Conservation (phyloP, 2,888 invertebrate genomes). For the Suillia variegata region DNA sequence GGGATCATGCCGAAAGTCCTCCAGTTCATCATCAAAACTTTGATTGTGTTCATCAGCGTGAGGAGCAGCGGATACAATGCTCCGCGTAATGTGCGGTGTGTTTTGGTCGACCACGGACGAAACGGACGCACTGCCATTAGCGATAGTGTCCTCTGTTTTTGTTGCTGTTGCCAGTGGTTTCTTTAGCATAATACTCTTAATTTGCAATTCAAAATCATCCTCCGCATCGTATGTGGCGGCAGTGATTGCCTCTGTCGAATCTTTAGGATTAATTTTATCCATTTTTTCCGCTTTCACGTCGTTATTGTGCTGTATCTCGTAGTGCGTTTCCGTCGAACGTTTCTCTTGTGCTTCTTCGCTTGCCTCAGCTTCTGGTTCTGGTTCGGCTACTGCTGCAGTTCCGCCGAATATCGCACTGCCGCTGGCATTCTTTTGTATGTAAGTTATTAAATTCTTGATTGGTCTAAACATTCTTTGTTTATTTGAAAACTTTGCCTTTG, state of each 20-base stretch:
- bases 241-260: neutral
- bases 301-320: too few relatives aligned
- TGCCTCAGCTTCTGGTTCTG: constrained; percentile 7
- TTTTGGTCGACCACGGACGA: too few relatives aligned
- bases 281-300: neutral
- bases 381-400: constrained; percentile 20
- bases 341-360: neutral
- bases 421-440: constrained; percentile 60
- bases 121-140: constrained; percentile 18
- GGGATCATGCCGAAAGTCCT: constrained; percentile 39
- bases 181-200: constrained; percentile 45
- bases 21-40: constrained; percentile 42
- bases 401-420: constrained; percentile 54
- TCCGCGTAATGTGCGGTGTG: neutral
- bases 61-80: neutral
- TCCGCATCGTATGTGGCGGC: constrained; percentile 15
- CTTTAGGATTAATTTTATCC: constrained; percentile 4
- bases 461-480: constrained; percentile 53
- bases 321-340: neutral
- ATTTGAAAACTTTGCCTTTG: neutral
- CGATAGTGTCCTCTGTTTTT: constrained; percentile 37
- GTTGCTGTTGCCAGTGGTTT: constrained; percentile 17
- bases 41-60: constrained; percentile 22
- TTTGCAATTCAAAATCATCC: constrained; percentile 50
- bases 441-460: constrained; percentile 58